phyloP scores from a whole-genome alignment of 2,888 invertebrate genomes.

The Leucozona laternaria region DNA sequence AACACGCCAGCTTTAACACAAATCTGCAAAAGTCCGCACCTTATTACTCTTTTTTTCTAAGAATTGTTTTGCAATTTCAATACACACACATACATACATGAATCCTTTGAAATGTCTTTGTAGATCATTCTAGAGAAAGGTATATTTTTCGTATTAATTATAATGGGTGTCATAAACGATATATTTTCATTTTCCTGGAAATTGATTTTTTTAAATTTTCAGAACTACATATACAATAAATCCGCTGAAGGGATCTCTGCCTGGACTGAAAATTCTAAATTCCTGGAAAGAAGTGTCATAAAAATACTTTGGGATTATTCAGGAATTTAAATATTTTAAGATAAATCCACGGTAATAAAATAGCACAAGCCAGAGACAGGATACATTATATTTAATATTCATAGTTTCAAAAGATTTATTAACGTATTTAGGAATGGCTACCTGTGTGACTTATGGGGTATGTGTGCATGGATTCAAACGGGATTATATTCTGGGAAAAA shows the following conservation, averaged over 20 bases:
- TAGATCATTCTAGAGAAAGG: neutral
- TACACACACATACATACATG: too few relatives aligned
- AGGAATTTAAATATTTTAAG: neutral
- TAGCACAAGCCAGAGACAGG: neutral
- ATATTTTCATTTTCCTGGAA: neutral
- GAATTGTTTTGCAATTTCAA: constrained; percentile 6
- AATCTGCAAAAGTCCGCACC: too few relatives aligned
- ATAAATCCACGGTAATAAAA: constrained; percentile 12
- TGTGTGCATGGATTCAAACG: neutral
- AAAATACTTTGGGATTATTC: constrained; percentile 2
- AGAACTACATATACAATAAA: neutral
- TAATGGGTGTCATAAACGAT: neutral
- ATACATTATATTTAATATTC: neutral
- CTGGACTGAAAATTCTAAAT: neutral
- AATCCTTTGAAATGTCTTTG: neutral
- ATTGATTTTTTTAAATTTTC: neutral
- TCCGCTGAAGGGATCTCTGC: neutral
- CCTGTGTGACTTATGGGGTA: neutral
- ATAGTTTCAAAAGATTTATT: neutral
- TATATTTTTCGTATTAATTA: neutral
- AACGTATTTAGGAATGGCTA: neutral
- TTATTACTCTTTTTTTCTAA: neutral
- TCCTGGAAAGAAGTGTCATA: neutral
- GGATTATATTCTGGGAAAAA: neutral
- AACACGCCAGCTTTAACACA: too few relatives aligned